A percentile compares a stretch with the other conserved stretches of the same genome.
Conservation (phyloP, 1,140 invertebrate species). For the Euborellia annulipes region DNA sequence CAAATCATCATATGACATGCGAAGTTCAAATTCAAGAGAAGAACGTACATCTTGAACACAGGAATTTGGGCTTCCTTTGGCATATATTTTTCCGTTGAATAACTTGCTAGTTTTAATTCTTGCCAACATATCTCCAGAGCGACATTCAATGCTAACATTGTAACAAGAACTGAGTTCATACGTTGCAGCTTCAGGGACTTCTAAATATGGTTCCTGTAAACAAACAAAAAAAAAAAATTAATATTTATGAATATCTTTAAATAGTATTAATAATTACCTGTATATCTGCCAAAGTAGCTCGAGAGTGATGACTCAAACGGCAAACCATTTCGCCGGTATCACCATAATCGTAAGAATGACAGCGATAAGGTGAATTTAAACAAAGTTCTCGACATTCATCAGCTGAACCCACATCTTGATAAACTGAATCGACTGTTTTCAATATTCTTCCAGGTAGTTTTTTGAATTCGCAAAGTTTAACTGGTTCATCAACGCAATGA, state of each 20-base stretch:
- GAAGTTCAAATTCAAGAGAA: conserved; percentile 70
- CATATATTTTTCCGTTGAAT: conserved; percentile 88
- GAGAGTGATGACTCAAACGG: conserved; percentile 76
- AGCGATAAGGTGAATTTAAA: conserved; percentile 66
- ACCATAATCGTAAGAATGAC: conserved; percentile 85
- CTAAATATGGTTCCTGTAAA: conserved; percentile 67
- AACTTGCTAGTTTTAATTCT: conserved; percentile 79
- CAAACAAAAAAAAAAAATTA: conserved; percentile 3
- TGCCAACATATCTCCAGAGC: conserved; percentile 82
- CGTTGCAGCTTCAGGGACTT: conserved; percentile 73
- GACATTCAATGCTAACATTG: conserved; percentile 84
- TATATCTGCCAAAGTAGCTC: conserved; percentile 73
- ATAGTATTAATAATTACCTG: conserved; percentile 36
- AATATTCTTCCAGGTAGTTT: conserved; percentile 71
- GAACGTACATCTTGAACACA: conserved; percentile 75
- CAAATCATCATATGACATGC: conserved; percentile 80
- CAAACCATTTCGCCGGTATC: conserved; percentile 86
- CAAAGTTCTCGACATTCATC: conserved; percentile 79
- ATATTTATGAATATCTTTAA: too few species aligned
- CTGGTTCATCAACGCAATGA: conserved; percentile 77
- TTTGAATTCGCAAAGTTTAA: conserved; percentile 84
- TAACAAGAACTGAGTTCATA: conserved; percentile 88
- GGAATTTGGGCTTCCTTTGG: conserved; percentile 79
- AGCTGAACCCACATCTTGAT: conserved; percentile 69
- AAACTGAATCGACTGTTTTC: conserved; percentile 87